These are phyloP conservation scores for Teleopsis dalmanni DNA, from an alignment of 1,140 invertebrate genomes.

Conservation along the genomic window DNA sequence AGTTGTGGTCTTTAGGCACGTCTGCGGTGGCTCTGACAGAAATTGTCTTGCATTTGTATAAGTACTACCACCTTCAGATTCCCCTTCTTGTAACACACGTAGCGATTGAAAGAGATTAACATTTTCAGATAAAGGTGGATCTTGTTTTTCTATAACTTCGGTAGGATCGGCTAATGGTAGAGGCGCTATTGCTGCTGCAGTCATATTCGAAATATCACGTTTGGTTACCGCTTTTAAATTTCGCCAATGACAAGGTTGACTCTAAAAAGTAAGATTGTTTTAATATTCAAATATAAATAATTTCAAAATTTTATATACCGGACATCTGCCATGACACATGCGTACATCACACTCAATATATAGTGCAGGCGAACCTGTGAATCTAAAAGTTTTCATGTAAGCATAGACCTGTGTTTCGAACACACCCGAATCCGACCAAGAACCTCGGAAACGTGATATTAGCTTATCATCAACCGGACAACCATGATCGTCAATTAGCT, in stretches of 20 bases:
- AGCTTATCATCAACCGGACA: slow-evolving; percentile 89
- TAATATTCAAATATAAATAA: slow-evolving; percentile 3
- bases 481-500: slow-evolving; percentile 88
- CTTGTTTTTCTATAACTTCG: slow-evolving; percentile 16
- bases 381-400: slow-evolving; percentile 91
- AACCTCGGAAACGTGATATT: slow-evolving; percentile 84
- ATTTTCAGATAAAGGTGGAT: slow-evolving; percentile 63
- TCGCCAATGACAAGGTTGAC: slow-evolving; percentile 86
- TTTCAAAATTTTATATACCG: slow-evolving; percentile 53
- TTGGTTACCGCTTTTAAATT: slow-evolving; percentile 72
- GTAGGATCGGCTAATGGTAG: slow-evolving; percentile 25
- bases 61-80: slow-evolving; percentile 56
- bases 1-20: slow-evolving; percentile 68
- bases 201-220: slow-evolving; percentile 49
- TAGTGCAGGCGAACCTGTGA: slow-evolving; percentile 84
- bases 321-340: slow-evolving; percentile 91
- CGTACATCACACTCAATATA: slow-evolving; percentile 92
- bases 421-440: slow-evolving; percentile 83
- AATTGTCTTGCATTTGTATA: slow-evolving; percentile 21
- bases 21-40: slow-evolving; percentile 49
- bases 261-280: slow-evolving; percentile 50
- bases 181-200: slow-evolving; percentile 14
- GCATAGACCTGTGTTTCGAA: slow-evolving; percentile 90
- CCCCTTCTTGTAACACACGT: slow-evolving; percentile 77
- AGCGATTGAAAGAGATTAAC: slow-evolving; percentile 82